A percentile compares a stretch with the other conserved stretches of the same genome.
Evolutionary conservation across 2,113 vertebrate genomes (phyloP).

Genomic region (Cairina moschata): DNA sequence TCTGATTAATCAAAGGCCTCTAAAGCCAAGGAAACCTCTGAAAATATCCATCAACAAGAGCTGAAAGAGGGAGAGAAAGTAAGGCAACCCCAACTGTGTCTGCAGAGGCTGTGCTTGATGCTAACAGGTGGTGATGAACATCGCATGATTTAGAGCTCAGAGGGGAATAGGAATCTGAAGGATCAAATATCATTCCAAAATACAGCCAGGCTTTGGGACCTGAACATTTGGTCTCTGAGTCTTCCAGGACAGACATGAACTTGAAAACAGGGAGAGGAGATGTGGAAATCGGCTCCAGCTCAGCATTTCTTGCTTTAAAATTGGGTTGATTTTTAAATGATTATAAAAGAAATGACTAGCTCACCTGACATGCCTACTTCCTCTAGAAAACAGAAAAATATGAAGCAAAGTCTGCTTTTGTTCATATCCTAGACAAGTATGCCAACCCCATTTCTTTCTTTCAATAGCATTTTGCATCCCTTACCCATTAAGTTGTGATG

Average conservation of each 20-base stretch:
- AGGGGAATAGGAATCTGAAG: conserved; percentile 20
- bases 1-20: conserved; percentile 33
- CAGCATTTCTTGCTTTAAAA: not conserved
- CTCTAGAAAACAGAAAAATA: not conserved
- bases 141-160: not conserved
- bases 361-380: not conserved
- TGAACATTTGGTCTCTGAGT: not conserved
- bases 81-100: conserved; percentile 50
- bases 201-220: not conserved
- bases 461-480: not conserved
- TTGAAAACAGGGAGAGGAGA: not conserved
- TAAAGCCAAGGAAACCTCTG: not conserved
- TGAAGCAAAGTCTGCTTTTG: not conserved
- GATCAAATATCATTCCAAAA: conserved; percentile 62
- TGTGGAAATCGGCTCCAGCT: not conserved
- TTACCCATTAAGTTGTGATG: not conserved
- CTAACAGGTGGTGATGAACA: conserved; percentile 29
- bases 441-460: not conserved
- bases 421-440: not conserved
- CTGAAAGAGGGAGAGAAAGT: conserved; percentile 29
- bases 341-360: not conserved
- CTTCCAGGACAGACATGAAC: not conserved
- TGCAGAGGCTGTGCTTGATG: conserved; percentile 34
- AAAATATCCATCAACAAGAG: conserved; percentile 23
- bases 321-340: not conserved